Percentiles rank a stretch among this genome's conserved stretches.
Evolutionary conservation across 2,888 invertebrate genomes (phyloP).

Genomic region (Amiota communis): DNA sequence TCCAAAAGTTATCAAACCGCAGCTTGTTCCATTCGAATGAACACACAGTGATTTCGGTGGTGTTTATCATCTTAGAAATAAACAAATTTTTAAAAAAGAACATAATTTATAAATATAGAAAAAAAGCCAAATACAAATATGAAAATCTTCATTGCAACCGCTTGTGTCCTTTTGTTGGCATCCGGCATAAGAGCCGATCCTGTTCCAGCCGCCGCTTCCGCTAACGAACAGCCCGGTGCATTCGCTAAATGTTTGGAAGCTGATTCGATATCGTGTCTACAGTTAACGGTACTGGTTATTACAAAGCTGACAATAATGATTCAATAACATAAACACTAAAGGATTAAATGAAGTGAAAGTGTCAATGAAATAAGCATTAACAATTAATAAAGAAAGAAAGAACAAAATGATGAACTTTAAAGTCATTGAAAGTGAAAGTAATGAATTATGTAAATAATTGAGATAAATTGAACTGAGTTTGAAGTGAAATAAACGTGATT

Average conservation of each 20-base stretch:
- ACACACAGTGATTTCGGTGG: slow-evolving; percentile 72
- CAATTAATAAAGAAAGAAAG: slow-evolving; percentile 21
- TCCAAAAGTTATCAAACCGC: slow-evolving; percentile 74
- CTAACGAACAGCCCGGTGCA: slow-evolving; percentile 64
- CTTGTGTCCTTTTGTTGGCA: slow-evolving; percentile 69
- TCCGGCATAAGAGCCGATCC: slow-evolving; percentile 69
- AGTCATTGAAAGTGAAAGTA: slow-evolving; percentile 36
- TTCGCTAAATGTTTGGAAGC: slow-evolving; percentile 77
- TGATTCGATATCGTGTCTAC: slow-evolving; percentile 79
- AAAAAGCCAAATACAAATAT: slow-evolving; percentile 55
- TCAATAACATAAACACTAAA: slow-evolving; percentile 25
- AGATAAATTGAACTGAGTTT: slow-evolving; percentile 15
- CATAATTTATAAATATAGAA: slow-evolving; percentile 29
- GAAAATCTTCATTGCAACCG: slow-evolving; percentile 69
- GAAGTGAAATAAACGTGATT: slow-evolving; percentile 47
- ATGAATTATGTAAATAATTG: slow-evolving; percentile 33
- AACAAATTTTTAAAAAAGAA: slow-evolving; percentile 39
- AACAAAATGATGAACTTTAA: slow-evolving; percentile 14
- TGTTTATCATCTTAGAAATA: slow-evolving; percentile 44
- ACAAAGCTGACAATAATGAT: slow-evolving; percentile 41
- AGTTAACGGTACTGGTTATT: slow-evolving; percentile 75
- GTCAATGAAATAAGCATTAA: slow-evolving; percentile 54
- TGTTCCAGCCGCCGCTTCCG: slow-evolving; percentile 49
- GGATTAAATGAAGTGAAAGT: slow-evolving; percentile 31
- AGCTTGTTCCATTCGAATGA: slow-evolving; percentile 74